Evolutionary conservation across 2,113 vertebrate species (phyloP).

Genomic region (Eurypyga helias): DNA sequence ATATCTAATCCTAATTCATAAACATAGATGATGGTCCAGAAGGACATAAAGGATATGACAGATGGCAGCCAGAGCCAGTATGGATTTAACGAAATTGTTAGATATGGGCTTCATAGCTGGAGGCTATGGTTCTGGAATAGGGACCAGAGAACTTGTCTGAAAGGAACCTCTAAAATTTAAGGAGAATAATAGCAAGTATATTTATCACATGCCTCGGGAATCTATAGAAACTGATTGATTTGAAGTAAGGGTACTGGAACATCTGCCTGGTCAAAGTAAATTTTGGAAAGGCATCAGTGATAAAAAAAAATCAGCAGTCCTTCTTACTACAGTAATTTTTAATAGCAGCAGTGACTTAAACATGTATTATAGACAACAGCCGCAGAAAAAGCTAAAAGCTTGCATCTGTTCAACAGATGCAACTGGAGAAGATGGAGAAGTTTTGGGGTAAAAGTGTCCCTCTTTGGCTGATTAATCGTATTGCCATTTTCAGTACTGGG

Average conservation of each 20-base stretch:
- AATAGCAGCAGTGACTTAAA: not conserved
- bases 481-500: not conserved
- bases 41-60: not conserved
- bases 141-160: not conserved
- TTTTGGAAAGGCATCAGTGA: not conserved
- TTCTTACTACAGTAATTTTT: too few species aligned
- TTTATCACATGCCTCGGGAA: not conserved
- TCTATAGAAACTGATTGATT: not conserved
- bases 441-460: not conserved
- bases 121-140: not conserved
- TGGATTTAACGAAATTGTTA: not conserved
- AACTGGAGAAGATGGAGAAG: not conserved
- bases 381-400: not conserved
- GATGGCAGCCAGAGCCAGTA: not conserved
- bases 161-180: not conserved
- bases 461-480: not conserved
- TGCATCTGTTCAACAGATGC: not conserved
- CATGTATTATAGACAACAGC: not conserved
- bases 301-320: too few species aligned
- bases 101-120: not conserved
- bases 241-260: not conserved
- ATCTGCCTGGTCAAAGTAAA: not conserved
- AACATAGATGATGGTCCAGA: not conserved
- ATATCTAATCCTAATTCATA: not conserved
- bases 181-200: not conserved